These are phyloP conservation scores for Nerophis ophidion DNA, from an alignment of 2,113 vertebrate genomes.

Conservation along the genomic window DNA sequence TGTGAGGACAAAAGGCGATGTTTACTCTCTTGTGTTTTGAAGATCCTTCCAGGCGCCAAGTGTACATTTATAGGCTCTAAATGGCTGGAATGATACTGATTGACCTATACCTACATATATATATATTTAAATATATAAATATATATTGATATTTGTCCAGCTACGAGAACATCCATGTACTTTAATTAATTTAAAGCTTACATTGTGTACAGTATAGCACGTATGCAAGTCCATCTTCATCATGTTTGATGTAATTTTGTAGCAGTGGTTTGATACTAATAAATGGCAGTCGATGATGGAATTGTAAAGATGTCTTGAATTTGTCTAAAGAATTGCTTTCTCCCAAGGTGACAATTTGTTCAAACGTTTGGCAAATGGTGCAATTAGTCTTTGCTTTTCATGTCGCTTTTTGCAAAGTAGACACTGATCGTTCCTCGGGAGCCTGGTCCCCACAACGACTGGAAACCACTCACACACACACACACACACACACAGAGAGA, in stretches of 20 bases:
- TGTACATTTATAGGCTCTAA: conserved; percentile 73
- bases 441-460: too few species aligned
- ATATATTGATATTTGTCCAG: conserved; percentile 72
- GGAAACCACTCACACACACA: too few species aligned
- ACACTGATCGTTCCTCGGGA: too few species aligned
- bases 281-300: conserved; percentile 74
- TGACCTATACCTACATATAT: conserved; percentile 60
- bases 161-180: conserved; percentile 62
- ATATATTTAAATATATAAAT: conserved; percentile 54
- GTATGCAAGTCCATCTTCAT: conserved; percentile 73
- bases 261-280: conserved; percentile 79
- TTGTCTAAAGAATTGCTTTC: too few species aligned
- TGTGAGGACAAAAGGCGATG: conserved; percentile 62
- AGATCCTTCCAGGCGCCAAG: conserved; percentile 65
- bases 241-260: conserved; percentile 76
- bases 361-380: too few species aligned
- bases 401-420: too few species aligned
- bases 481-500: too few species aligned
- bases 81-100: conserved; percentile 74
- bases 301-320: conserved; percentile 25
- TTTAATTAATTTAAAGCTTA: conserved; percentile 70
- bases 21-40: conserved; percentile 65
- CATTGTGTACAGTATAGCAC: conserved; percentile 71
- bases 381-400: too few species aligned
- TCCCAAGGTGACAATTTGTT: too few species aligned